Percentiles rank a stretch among this genome's conserved stretches.
Evolutionary conservation across 2,113 vertebrate genomes (phyloP).

Genomic region (Tricholaema leucomelas): DNA sequence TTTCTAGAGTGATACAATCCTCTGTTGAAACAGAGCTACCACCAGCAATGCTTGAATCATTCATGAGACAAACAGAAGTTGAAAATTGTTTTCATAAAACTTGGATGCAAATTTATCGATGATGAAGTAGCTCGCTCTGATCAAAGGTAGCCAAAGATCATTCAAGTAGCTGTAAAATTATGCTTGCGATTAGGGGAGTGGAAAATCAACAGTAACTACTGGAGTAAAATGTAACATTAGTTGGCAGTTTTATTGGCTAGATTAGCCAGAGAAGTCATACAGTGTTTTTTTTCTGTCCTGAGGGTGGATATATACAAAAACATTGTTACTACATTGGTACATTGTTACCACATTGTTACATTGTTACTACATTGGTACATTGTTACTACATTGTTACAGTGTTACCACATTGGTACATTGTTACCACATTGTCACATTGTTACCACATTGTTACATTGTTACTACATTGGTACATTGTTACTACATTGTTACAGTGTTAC

Average conservation of each 20-base stretch:
- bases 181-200: not conserved
- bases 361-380: no score
- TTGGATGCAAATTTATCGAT: slow-evolving; percentile 9
- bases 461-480: no score
- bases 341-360: not conserved
- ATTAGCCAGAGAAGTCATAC: not conserved
- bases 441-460: no score
- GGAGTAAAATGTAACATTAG: not conserved
- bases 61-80: not conserved
- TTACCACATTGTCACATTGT: no score
- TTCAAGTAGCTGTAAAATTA: not conserved
- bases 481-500: no score
- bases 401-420: no score
- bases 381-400: no score
- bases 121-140: not conserved
- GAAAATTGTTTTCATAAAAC: slow-evolving; percentile 2
- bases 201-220: not conserved
- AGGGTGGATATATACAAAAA: not conserved
- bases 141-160: not conserved
- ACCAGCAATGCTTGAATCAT: not conserved
- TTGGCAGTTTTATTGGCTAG: not conserved
- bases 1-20: not conserved
- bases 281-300: not conserved
- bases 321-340: no score
- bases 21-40: not conserved